phyloP scores from a whole-genome alignment of 2,113 vertebrate genomes.

The Rhineura floridana region DNA sequence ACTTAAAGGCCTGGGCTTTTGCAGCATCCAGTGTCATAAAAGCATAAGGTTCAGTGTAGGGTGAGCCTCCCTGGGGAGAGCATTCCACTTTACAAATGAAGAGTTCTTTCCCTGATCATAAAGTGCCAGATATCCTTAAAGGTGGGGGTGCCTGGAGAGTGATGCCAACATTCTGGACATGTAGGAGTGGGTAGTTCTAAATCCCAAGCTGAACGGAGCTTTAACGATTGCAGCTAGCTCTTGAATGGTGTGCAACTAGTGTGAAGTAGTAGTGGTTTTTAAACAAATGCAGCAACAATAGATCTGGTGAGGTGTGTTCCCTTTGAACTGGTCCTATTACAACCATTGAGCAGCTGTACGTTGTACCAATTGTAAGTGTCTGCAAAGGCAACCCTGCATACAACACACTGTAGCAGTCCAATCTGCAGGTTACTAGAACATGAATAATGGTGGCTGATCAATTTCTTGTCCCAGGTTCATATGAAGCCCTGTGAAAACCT shows the following conservation, averaged over 20 bases:
- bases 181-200: not conserved
- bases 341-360: not conserved
- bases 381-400: not conserved
- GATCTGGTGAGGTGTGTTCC: not conserved
- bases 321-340: not conserved
- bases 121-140: not conserved
- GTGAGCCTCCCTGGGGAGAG: not conserved
- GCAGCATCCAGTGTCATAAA: not conserved
- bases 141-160: not conserved
- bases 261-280: not conserved
- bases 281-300: not conserved
- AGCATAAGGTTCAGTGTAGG: not conserved
- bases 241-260: not conserved
- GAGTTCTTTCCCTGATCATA: not conserved
- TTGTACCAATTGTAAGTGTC: not conserved
- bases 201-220: not conserved
- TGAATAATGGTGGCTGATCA: not conserved
- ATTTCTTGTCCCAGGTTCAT: not conserved
- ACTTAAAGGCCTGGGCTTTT: not conserved
- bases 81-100: not conserved
- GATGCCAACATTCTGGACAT: not conserved
- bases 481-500: not conserved
- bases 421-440: not conserved
- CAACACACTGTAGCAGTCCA: not conserved
- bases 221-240: not conserved